A percentile compares a stretch with the other conserved stretches of the same genome.
These are phyloP conservation scores for Caenorhabditis brenneri DNA, from an alignment of 1,140 invertebrate genomes.

Conservation along the genomic window DNA sequence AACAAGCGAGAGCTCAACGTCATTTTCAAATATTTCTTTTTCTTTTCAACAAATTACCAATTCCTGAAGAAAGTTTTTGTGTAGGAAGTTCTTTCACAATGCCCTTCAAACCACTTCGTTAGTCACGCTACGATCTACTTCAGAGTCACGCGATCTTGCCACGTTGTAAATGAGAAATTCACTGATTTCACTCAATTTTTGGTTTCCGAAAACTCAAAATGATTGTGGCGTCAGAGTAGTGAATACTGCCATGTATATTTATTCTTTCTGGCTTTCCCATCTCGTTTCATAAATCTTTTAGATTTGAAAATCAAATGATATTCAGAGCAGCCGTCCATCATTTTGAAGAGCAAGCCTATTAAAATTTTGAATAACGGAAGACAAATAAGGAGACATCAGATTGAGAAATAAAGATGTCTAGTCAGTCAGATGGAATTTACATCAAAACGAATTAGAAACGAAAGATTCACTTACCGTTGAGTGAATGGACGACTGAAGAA, in stretches of 20 bases:
- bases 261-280: not conserved
- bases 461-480: not conserved
- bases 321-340: not conserved
- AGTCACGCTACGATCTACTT: not conserved
- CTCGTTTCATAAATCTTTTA: not conserved
- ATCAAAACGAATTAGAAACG: not conserved
- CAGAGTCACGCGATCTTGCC: not conserved
- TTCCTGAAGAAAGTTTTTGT: not conserved
- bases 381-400: not conserved
- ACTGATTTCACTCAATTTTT: no score
- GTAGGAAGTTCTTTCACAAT: not conserved
- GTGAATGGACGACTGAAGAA: constrained; percentile 23
- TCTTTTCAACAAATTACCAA: not conserved
- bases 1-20: no score
- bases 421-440: not conserved
- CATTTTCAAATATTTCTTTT: no score
- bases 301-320: not conserved
- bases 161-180: not conserved
- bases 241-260: not conserved
- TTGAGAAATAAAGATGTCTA: not conserved
- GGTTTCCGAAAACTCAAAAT: no score
- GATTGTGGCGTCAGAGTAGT: not conserved
- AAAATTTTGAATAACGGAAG: not conserved
- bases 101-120: not conserved
- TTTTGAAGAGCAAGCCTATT: not conserved